These are phyloP conservation scores for Xerus inauris DNA, from an alignment of 2,113 vertebrate genomes.

Conservation along the genomic window DNA sequence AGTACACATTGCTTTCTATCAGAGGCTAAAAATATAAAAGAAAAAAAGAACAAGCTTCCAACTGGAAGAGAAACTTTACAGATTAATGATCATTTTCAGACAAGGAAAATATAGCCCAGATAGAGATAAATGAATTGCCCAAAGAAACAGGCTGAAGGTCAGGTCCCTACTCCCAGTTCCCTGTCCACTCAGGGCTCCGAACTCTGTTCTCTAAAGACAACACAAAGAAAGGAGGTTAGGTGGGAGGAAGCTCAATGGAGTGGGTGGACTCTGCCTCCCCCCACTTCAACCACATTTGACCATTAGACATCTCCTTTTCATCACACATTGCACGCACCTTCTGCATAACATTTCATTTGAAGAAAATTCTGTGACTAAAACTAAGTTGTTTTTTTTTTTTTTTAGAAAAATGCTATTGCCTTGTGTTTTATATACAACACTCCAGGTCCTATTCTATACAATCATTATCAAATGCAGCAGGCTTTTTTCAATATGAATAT, in stretches of 20 bases:
- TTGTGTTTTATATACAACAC: neutral
- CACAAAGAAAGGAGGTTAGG: neutral
- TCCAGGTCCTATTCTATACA: neutral
- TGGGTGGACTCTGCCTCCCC: neutral
- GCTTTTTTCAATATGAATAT: neutral
- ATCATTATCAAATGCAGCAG: neutral
- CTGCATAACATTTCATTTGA: neutral
- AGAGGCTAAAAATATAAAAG: neutral
- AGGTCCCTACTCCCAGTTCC: neutral
- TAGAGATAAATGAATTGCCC: neutral
- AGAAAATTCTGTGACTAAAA: constrained; percentile 13
- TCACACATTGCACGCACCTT: neutral
- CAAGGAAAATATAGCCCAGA: neutral
- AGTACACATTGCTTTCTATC: neutral
- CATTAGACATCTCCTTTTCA: neutral
- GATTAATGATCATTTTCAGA: neutral
- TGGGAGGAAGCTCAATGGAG: neutral
- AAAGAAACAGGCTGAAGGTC: neutral
- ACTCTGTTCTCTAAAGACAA: neutral
- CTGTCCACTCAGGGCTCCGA: neutral
- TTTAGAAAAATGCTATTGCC: neutral
- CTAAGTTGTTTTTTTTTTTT: neutral
- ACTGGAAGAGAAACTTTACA: neutral
- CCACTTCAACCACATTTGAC: neutral
- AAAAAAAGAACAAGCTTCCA: neutral